These are phyloP conservation scores for Sesia apiformis DNA, from an alignment of 2,888 invertebrate genomes.

Conservation along the genomic window DNA sequence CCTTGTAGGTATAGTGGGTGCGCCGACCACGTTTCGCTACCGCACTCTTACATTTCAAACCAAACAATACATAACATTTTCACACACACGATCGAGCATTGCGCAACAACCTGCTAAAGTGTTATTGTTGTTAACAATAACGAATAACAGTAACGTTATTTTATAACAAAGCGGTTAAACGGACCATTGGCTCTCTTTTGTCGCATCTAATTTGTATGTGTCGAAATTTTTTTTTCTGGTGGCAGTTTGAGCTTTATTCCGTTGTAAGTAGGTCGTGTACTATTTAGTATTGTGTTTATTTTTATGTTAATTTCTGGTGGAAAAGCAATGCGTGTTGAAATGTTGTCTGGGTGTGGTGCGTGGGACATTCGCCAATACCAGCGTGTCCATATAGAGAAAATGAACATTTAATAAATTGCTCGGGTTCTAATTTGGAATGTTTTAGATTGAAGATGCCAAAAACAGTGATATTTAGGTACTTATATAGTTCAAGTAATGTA, in stretches of 20 bases:
- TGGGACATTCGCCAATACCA: slow-evolving; percentile 1
- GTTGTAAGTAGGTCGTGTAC: background rate
- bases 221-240: background rate
- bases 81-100: slow-evolving; percentile 31
- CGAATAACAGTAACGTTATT: slow-evolving; percentile 22
- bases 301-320: slow-evolving; percentile 1
- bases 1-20: background rate
- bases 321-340: background rate
- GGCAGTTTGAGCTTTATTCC: background rate
- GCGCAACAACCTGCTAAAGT: slow-evolving; percentile 37
- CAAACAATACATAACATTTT: slow-evolving; percentile 5
- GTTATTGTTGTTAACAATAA: slow-evolving; percentile 32
- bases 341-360: slow-evolving; percentile 1
- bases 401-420: too few relatives aligned
- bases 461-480: too few relatives aligned
- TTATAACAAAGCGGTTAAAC: slow-evolving; percentile 49
- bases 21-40: background rate
- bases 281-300: background rate
- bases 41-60: background rate
- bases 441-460: too few relatives aligned
- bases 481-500: too few relatives aligned
- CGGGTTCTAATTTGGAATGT: too few relatives aligned
- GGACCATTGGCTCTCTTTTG: slow-evolving; percentile 59
- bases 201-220: slow-evolving; percentile 7
- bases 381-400: background rate